Base-by-base conservation (phyloP, 37 sponge, comb jelly and placozoan species). In the Halichondria panicea region DNA sequence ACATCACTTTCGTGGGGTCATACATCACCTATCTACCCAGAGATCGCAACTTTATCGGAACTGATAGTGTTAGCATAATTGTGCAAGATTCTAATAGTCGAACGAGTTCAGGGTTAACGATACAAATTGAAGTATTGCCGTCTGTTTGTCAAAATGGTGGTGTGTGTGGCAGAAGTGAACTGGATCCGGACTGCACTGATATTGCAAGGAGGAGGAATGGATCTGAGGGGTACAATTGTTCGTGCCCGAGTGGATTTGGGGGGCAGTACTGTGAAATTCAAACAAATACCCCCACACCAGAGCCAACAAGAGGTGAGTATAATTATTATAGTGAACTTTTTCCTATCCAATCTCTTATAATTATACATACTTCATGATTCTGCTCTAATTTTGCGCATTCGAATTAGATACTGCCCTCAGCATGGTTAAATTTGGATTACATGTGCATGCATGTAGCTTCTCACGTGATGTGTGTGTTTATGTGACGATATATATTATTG, bases 71-170 rank as follows among this genome's bases (percentile, higher is more conserved):
- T 11, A n/a, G 22, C 2, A 39, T 93, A 4, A 13, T 50, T 1
- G 86, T 80, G 0, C 30, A 75, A 43, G 82, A 88, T 34, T n/a
- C 32, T 3, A 70, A 48, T 25, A 42, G 56, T 0, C 37, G 64
- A 1, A 76, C 59, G 43, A 75, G 72, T 56, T 13, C 35, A 0
- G 18, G 22, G 11, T 38, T 80, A 12, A 68, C 60, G 22, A 44
- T 93, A 1, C 21, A 42, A 15, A 45, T 93, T 9, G 74, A 70
- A 40, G 71, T 93, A 15, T 53, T 93, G 4, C 81, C 85, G 11
- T 87, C 81, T 21, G 43, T 37, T 42, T 93, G 94, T 70, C 70
- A 66, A 48, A 93, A 93, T 35, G 69, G 75, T 60, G 94, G 94
- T 19, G 78, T 81, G 12, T 93, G 94, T 53, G 66, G 53, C n/a